Evolutionary conservation across 2,888 invertebrate species (phyloP), one percentile per base, ranked within the genome.

Genomic region (Epistrophe grossulariae): DNA sequence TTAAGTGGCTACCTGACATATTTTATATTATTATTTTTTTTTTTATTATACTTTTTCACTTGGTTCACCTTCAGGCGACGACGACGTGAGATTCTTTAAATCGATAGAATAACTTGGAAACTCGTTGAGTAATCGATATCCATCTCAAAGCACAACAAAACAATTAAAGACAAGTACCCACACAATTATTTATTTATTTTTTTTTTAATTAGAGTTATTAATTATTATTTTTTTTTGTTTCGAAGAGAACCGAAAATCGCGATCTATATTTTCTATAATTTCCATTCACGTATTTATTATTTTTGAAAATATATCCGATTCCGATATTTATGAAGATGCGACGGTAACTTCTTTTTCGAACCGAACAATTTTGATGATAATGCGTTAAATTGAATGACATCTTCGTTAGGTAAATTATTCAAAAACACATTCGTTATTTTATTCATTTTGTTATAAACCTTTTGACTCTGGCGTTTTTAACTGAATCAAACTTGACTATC

Each of bases 311-410:
- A 13, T 7, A 13, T 2, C 8, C 15, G 15, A 28, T 15, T 2
- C 8, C 15, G 15, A 28, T 15, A 4, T 28, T 4, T 9, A n/a
- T 24, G 24, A 24, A 3, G 9, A 28, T 31, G 13, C 24, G 15
- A 4, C 28, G 19, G 6, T 2, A 35, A 11, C 10, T 11, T 38
- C 17, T 2, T 28, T 28, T 55, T 55, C 15, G 15, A 28, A 31
- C n/a, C 55, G 55, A 59, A 11, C n/a, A n/a, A 31, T 31, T 15
- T n/a, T 4, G 57, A 57, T n/a, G n/a, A 17, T n/a, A 57, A 57
- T 35, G 10, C 24, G 24, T 43, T n/a, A 24, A 60, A 88, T 89
- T 88, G 9, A 68, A 52, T 88, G 89, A 72, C 79, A 89, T 88
- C 89, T 89, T 88, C 77, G 31, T 76, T 59, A 13, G 4, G 17